These are phyloP conservation scores for Mycetomoellerius zeteki DNA, from an alignment of 1,140 invertebrate genomes.

Conservation along the genomic window DNA sequence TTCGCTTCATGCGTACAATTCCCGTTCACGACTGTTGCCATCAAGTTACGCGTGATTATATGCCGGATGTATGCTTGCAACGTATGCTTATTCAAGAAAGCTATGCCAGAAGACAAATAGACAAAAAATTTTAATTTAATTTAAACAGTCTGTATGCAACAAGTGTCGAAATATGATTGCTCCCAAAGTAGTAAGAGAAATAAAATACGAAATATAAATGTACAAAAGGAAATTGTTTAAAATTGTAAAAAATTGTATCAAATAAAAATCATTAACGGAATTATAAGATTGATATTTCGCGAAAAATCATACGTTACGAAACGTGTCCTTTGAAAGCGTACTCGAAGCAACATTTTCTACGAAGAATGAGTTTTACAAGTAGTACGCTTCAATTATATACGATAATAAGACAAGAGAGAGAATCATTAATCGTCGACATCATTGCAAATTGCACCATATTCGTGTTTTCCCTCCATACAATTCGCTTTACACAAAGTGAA, in stretches of 20 bases:
- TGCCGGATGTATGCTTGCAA: neutral
- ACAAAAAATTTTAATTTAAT: constrained; percentile 1
- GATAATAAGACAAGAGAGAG: neutral
- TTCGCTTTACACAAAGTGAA: constrained; percentile 12
- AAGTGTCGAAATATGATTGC: neutral
- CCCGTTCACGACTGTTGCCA: constrained; percentile 12
- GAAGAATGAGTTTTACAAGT: neutral
- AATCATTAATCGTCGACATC: neutral
- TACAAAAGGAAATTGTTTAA: neutral
- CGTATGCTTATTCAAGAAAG: neutral
- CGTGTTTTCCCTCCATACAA: neutral
- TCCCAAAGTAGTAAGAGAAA: neutral
- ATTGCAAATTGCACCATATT: neutral
- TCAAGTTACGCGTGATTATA: constrained; percentile 32
- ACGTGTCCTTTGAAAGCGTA: neutral
- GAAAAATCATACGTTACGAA: neutral
- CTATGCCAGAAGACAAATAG: neutral
- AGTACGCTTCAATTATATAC: neutral
- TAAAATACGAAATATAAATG: neutral
- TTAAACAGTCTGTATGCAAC: neutral
- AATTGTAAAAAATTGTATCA: neutral
- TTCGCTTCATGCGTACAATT: constrained; percentile 14
- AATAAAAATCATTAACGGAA: neutral
- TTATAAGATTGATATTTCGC: neutral
- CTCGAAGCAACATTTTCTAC: neutral